Evolutionary conservation across 2,113 vertebrate genomes (phyloP).

Genomic region (Pseudorhombus dupliciocellatus): DNA sequence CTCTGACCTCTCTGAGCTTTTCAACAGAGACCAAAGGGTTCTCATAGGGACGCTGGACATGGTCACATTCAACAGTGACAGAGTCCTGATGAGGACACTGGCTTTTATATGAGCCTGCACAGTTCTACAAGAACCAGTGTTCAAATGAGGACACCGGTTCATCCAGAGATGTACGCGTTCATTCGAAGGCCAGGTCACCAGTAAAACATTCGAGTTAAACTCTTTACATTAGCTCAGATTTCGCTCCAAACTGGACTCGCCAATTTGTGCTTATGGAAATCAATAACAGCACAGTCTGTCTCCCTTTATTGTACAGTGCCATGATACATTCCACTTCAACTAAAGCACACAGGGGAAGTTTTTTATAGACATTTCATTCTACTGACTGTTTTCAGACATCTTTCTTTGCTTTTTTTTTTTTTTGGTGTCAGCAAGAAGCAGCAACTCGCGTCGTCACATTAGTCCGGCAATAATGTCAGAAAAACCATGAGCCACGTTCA

Average conservation of each 20-base stretch:
- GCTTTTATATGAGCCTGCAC: neutral
- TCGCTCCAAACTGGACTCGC: conserved; percentile 47
- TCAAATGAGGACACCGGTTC: conserved; percentile 61
- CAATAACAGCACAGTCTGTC: conserved; percentile 67
- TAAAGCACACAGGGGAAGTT: conserved; percentile 70
- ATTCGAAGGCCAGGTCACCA: conserved; percentile 48
- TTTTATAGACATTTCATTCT: conserved; percentile 48
- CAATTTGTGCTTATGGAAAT: conserved; percentile 63
- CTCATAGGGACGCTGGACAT: conserved; percentile 51
- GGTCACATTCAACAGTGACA: neutral
- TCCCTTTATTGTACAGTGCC: conserved; percentile 79
- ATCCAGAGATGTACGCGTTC: conserved; percentile 65
- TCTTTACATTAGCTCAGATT: conserved; percentile 42
- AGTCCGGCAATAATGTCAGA: conserved; percentile 70
- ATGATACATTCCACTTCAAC: conserved; percentile 77
- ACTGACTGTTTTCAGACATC: conserved; percentile 10
- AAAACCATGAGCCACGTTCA: conserved; percentile 50
- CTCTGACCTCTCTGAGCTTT: conserved; percentile 45
- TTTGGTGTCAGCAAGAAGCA: conserved; percentile 40
- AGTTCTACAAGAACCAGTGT: conserved; percentile 32
- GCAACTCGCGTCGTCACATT: conserved; percentile 49
- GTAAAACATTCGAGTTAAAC: conserved; percentile 45
- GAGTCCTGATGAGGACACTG: neutral
- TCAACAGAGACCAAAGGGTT: conserved; percentile 73
- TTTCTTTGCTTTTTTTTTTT: conserved; percentile 25